Evolutionary conservation across 2,113 vertebrate genomes (phyloP), one percentile per base, ranked within the genome.

Genomic region (Actinemys pallida): DNA sequence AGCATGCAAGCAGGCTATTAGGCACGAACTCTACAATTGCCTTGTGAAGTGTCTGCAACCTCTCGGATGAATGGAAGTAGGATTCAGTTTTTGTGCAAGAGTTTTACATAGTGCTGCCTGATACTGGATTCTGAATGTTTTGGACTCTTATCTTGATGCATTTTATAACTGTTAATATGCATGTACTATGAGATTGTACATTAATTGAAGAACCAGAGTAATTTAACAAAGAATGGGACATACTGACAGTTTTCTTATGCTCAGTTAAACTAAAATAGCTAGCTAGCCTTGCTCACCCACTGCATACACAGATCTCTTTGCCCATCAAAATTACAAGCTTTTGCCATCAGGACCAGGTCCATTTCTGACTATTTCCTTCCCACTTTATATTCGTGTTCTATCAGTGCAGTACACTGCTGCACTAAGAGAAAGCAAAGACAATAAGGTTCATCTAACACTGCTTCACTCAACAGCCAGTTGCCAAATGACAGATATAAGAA

Each of bases 151-250:
- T 59, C 59, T 45, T 86, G 75, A 89, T 93, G 92, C 87, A 47
- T 96, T 94, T 95, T 65, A 97, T 90, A 56, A 87, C 53, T 62
- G 20, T 78, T 96, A 93, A 94, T 91, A 97, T 95, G 85, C 90
- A 96, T 94, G 93, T 0, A 1, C 56, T 83, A 17, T 87, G 88
- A 95, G 49, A 86, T 0, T 89, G 56, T 57, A 59, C 91, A 84
- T 94, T 94, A 97, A 90, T 92, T 83, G 84, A 72, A 87, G 90
- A 93, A 95, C 85, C 86, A 88, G 53, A 0, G 0, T n/a, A 47
- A 86, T 90, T 87, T 94, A 89, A 90, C 49, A 80, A 2, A 12
- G 59, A 84, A 50, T 50, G 0, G 9, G 91, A 83, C 24, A 50
- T 9, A 65, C 42, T 69, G 47, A 8, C 72, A 82, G 84, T 92